Evolutionary conservation across 2,797 vertebrate genomes (phyloP).

Genomic region (Antrozous pallidus): DNA sequence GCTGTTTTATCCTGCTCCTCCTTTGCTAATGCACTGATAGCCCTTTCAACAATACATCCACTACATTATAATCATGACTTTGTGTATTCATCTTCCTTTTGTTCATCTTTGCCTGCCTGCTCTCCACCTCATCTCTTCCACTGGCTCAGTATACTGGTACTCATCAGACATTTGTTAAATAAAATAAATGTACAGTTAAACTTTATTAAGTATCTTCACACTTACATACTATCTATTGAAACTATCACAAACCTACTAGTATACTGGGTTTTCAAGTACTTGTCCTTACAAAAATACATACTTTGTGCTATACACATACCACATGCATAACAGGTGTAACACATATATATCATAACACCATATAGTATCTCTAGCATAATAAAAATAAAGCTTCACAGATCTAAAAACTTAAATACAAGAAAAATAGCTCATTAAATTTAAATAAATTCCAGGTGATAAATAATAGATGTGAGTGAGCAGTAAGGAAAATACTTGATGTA

Average conservation of each 20-base stretch:
- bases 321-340: neutral
- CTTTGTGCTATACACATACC: neutral
- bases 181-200: neutral
- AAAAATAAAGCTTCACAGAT: neutral
- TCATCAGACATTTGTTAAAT: neutral
- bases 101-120: neutral
- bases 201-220: neutral
- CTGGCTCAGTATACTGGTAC: neutral
- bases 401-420: neutral
- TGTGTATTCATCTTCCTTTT: neutral
- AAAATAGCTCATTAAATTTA: conserved; percentile 10
- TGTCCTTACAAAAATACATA: neutral
- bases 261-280: neutral
- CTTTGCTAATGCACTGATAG: neutral
- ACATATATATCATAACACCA: neutral
- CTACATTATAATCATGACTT: neutral
- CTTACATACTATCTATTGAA: neutral
- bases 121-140: neutral
- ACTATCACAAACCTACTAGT: neutral
- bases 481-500: neutral
- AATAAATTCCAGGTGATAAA: neutral
- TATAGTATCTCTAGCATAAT: neutral
- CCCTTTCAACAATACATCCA: neutral
- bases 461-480: neutral
- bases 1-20: neutral